Conservation (phyloP, 2,797 vertebrate species). For the Jordanella pulchra region DNA sequence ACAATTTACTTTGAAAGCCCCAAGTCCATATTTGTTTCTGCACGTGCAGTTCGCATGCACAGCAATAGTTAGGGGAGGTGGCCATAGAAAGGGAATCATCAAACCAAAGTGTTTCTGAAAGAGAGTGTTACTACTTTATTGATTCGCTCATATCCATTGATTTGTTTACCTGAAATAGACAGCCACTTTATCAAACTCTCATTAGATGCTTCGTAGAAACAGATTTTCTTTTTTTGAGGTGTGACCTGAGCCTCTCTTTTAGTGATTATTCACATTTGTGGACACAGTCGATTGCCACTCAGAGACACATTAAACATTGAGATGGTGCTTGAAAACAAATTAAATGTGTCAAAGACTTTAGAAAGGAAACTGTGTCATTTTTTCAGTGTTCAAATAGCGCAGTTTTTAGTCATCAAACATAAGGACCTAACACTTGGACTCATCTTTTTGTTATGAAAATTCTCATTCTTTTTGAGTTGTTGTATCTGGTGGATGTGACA, state of each 20-base stretch:
- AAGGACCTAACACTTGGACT: background rate
- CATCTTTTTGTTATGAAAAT: background rate
- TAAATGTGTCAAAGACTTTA: constrained; percentile 38
- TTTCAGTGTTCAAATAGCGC: too few species aligned
- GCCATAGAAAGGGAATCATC: constrained; percentile 30
- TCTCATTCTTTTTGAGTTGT: background rate
- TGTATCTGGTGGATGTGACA: background rate
- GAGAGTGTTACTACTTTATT: constrained; percentile 26
- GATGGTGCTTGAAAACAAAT: constrained; percentile 49
- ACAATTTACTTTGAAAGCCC: background rate
- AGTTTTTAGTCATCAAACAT: background rate
- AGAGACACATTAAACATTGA: constrained; percentile 22
- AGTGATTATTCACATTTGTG: constrained; percentile 35
- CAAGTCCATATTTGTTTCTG: background rate
- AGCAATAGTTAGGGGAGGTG: constrained; percentile 8
- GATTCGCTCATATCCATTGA: constrained; percentile 58
- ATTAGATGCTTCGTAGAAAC: constrained; percentile 58
- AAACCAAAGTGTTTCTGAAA: constrained; percentile 14
- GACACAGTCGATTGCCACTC: constrained; percentile 51
- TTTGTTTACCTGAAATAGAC: constrained; percentile 59
- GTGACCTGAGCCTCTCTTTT: constrained; percentile 51
- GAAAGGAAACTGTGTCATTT: background rate
- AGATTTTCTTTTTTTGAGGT: constrained; percentile 51
- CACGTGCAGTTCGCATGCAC: background rate
- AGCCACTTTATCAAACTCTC: constrained; percentile 51